Conservation (phyloP, 2,113 vertebrate species). For the Talpa occidentalis region DNA sequence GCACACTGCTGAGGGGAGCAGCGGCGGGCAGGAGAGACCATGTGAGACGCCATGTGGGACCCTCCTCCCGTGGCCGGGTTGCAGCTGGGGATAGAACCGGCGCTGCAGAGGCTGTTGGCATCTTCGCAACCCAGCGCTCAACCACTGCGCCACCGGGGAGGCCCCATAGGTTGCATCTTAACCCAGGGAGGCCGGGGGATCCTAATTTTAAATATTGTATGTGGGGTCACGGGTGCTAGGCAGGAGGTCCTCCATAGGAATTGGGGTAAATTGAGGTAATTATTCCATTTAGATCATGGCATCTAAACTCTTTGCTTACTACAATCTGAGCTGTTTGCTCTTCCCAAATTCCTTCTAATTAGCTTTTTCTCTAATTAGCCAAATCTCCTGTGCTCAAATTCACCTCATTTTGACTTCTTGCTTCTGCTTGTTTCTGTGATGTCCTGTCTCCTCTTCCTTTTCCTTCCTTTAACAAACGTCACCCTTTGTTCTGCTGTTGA, state of each 20-base stretch:
- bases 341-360: neutral
- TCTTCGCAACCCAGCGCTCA: too few species aligned
- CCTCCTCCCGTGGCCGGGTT: too few species aligned
- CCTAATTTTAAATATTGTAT: neutral
- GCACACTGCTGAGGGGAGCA: too few species aligned
- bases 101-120: too few species aligned
- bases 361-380: neutral
- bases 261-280: neutral
- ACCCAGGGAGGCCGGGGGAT: too few species aligned
- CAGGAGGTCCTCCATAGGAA: neutral
- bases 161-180: too few species aligned
- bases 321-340: neutral
- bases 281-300: neutral
- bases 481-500: neutral
- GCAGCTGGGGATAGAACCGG: too few species aligned
- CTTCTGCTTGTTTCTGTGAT: neutral
- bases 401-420: neutral
- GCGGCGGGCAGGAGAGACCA: too few species aligned
- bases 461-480: neutral
- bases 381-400: neutral
- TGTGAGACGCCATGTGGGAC: too few species aligned
- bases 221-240: accelerated
- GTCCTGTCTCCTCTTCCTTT: neutral
- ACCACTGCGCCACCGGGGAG: too few species aligned
- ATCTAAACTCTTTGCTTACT: neutral